Base-by-base conservation (phyloP, 1,140 invertebrate species). In the Anadara kagoshimensis region DNA sequence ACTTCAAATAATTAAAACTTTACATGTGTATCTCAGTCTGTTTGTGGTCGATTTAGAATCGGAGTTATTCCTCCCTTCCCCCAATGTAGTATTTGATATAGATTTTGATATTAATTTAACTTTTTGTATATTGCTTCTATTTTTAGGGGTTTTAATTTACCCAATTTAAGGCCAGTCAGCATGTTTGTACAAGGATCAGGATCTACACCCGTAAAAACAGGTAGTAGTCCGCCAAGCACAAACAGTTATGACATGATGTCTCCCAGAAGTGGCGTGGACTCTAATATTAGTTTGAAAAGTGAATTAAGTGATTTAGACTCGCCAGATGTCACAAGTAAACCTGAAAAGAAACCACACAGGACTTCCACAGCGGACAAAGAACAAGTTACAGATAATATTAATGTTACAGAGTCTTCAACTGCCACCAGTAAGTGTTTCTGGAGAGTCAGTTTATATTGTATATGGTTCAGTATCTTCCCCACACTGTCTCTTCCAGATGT, bases 181-280 rank as follows among this genome's bases (percentile, higher is more conserved):
- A 77, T 81, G 61, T 74, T 94, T 93, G 83, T 94, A 92, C 77
- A 95, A 94, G 66, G 95, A 95, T 66, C 95, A 44, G 90, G 96
- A 70, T 95, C 96, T 47, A 83, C 86, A 22, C 75, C 76, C 7
- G 56, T 79, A 24, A 84, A 83, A 54, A 71, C 75, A 41, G 80
- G 71, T 29, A 87, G 83, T 75, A 88, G 88, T 11, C 79, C 79
- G n/a, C n/a, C n/a, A n/a, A n/a, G n/a, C 20, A 74, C 73, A 10
- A 85, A 81, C 67, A 72, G 83, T 54, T 83, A 86, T 75, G 87
- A 86, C 64, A 69, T 84, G 57, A 85, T 81, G 24, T 83, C 85
- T 12, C 88, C 88, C 7, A 79, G 83, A 62, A 84, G 85, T 68
- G 89, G 88, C 62, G 88, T 87, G 14, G 89, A 90, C 72, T 91